phyloP scores from a whole-genome alignment of 2,888 invertebrate genomes.

The Gibbula magus region DNA sequence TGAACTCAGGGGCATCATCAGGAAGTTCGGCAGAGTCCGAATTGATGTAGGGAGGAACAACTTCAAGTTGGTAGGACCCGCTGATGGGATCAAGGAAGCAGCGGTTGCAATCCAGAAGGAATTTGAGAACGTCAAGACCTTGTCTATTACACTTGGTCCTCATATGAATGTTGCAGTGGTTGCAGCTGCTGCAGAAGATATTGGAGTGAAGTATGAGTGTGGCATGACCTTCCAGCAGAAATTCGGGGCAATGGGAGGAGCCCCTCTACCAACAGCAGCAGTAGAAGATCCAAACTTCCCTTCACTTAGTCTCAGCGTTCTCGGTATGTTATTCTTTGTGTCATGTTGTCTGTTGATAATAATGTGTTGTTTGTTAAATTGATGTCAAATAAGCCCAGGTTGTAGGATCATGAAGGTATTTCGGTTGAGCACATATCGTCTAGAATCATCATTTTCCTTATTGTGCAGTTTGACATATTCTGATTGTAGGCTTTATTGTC shows the following conservation, averaged over 20 bases:
- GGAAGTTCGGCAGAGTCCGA: neutral
- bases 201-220: neutral
- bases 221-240: neutral
- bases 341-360: no score
- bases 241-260: constrained; percentile 5
- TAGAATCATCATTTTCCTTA: no score
- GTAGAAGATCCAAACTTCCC: no score
- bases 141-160: neutral
- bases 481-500: no score
- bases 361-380: no score
- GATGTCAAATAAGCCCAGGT: no score
- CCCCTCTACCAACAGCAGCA: neutral
- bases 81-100: neutral
- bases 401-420: no score
- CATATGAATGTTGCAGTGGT: neutral
- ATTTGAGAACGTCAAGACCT: neutral
- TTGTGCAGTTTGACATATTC: no score
- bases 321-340: neutral
- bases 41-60: neutral
- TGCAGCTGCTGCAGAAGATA: neutral
- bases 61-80: neutral
- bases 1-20: neutral
- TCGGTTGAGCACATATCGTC: no score
- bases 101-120: neutral
- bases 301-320: neutral